Conservation (phyloP, 1,140 invertebrate genomes). For the Metaphire vulgaris region DNA sequence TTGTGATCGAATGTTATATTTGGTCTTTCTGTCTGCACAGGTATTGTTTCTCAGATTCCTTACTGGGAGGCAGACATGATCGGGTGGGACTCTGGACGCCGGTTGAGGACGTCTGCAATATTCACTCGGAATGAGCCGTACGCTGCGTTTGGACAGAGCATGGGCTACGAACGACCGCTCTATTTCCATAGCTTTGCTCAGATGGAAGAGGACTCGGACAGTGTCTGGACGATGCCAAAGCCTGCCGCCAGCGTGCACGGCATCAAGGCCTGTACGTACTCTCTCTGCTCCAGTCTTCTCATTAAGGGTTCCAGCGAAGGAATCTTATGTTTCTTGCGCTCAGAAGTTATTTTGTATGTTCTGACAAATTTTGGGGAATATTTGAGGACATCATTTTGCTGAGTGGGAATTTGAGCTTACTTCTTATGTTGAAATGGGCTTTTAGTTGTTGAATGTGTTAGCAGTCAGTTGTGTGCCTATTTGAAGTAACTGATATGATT, state of each 20-base stretch:
- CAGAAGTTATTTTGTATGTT: too few species aligned
- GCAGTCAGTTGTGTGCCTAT: too few species aligned
- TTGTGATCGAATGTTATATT: too few species aligned
- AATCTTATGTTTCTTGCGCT: too few species aligned
- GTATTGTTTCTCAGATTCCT: constrained; percentile 4
- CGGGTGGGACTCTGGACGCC: constrained; percentile 61
- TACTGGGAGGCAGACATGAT: constrained; percentile 28
- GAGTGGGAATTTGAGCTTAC: too few species aligned
- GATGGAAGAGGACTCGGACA: constrained; percentile 7
- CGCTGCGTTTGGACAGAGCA: constrained; percentile 94
- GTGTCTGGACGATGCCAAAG: constrained; percentile 22
- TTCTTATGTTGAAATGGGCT: too few species aligned
- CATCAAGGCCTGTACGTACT: constrained; percentile 12
- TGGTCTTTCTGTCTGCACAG: not conserved
- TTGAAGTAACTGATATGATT: too few species aligned
- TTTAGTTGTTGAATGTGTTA: too few species aligned
- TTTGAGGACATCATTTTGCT: too few species aligned
- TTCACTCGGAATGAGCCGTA: constrained; percentile 82
- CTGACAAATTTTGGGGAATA: too few species aligned
- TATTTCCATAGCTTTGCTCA: constrained; percentile 66
- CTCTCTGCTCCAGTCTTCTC: too few species aligned
- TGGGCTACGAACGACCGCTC: constrained; percentile 93
- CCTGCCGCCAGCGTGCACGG: constrained; percentile 17
- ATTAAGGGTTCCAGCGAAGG: too few species aligned
- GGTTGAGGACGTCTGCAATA: constrained; percentile 89